These are phyloP conservation scores for Hemichromis elongatus DNA, from an alignment of 2,113 vertebrate genomes.

Conservation along the genomic window DNA sequence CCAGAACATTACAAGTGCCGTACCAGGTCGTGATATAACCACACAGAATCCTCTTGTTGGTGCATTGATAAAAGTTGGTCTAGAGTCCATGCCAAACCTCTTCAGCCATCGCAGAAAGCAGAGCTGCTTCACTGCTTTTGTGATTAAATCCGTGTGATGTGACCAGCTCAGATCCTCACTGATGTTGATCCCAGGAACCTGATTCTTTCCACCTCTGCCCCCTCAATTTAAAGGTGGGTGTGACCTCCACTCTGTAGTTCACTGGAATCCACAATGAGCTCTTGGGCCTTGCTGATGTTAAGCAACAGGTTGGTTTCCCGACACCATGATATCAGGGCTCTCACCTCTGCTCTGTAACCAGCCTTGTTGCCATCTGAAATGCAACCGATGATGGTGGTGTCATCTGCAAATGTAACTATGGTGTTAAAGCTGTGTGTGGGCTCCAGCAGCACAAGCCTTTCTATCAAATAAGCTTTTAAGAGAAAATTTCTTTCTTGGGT, in stretches of 20 bases:
- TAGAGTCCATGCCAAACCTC: not conserved
- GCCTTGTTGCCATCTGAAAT: not conserved
- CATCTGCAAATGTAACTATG: not conserved
- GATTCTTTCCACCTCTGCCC: not conserved
- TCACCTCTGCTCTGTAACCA: not conserved
- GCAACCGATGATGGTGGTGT: not conserved
- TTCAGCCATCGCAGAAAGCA: not conserved
- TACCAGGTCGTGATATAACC: not conserved
- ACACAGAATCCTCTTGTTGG: not conserved
- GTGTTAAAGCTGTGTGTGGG: too few species aligned
- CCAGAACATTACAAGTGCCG: not conserved
- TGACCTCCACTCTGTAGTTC: not conserved
- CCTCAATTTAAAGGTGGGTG: not conserved
- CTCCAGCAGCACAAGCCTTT: too few species aligned
- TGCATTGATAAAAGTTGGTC: not conserved
- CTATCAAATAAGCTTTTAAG: too few species aligned
- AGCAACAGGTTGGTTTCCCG: not conserved
- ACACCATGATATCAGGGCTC: not conserved
- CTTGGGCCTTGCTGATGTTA: not conserved
- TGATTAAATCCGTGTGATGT: not conserved
- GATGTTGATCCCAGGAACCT: not conserved
- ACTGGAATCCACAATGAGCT: not conserved
- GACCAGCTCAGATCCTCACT: not conserved
- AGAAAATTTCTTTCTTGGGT: too few species aligned
- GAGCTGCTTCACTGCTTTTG: not conserved